Conservation (phyloP, 2,797 vertebrate genomes). For the Rhodeus uyekii region DNA sequence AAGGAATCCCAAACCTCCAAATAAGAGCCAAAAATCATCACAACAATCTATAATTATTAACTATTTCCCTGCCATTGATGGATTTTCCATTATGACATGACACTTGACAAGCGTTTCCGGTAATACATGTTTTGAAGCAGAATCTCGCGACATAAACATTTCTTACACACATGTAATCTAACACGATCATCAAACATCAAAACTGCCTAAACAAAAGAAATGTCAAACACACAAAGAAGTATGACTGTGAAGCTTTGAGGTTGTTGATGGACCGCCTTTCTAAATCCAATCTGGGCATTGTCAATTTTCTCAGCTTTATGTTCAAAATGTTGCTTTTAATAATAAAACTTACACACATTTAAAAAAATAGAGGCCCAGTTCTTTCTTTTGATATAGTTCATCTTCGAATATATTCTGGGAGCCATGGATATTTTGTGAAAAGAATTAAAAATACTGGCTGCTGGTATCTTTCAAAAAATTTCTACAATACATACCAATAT, state of each 20-base stretch:
- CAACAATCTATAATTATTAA: no score
- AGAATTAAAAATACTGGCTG: neutral
- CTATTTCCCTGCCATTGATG: no score
- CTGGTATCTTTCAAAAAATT: neutral
- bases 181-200: no score
- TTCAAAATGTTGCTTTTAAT: neutral
- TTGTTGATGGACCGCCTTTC: neutral
- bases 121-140: no score
- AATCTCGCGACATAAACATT: no score
- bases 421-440: neutral
- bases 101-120: no score
- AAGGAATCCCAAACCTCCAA: neutral
- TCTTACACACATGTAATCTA: no score
- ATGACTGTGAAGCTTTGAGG: no score
- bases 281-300: neutral
- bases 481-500: constrained; percentile 78
- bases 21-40: neutral
- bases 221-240: no score
- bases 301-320: neutral
- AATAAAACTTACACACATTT: no score
- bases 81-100: no score
- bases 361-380: neutral
- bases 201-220: no score
- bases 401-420: neutral
- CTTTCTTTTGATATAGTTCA: neutral